Evolutionary conservation across 2,113 vertebrate genomes (phyloP).

Genomic region (Periophthalmodon schlosseri): DNA sequence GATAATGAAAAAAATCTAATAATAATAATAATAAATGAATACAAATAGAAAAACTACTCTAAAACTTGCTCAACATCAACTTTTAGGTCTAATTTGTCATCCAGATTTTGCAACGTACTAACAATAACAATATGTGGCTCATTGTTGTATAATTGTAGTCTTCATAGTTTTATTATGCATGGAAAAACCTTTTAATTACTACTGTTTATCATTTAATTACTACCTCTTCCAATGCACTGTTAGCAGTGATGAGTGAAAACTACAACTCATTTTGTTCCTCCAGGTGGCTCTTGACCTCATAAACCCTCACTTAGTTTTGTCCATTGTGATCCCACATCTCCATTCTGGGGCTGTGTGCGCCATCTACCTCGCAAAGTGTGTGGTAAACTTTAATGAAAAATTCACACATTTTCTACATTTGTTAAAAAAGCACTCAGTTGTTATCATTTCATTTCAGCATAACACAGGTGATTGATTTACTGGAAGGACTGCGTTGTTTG

Average conservation of each 20-base stretch:
- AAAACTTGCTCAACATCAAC: too few species aligned
- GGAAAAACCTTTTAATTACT: background rate
- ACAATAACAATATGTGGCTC: too few species aligned
- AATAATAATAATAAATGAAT: too few species aligned
- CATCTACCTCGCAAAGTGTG: conserved; percentile 91
- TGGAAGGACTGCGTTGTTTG: conserved; percentile 81
- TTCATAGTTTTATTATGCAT: background rate
- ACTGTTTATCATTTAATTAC: background rate
- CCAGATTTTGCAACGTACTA: too few species aligned
- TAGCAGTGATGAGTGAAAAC: too few species aligned
- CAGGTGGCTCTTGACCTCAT: conserved; percentile 88
- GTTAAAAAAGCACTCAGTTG: background rate
- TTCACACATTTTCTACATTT: background rate
- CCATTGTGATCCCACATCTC: conserved; percentile 76
- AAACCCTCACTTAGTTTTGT: conserved; percentile 83
- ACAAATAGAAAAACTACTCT: too few species aligned
- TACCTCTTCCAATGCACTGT: too few species aligned
- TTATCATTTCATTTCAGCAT: conserved; percentile 68
- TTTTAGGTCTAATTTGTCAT: too few species aligned
- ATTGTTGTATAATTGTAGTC: background rate
- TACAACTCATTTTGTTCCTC: conserved; percentile 27
- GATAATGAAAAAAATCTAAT: too few species aligned
- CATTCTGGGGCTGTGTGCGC: conserved; percentile 85
- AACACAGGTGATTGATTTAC: conserved; percentile 87
- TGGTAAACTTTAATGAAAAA: conserved; percentile 26